Conservation (phyloP, 2,888 invertebrate genomes). For the Pterostichus madidus region DNA sequence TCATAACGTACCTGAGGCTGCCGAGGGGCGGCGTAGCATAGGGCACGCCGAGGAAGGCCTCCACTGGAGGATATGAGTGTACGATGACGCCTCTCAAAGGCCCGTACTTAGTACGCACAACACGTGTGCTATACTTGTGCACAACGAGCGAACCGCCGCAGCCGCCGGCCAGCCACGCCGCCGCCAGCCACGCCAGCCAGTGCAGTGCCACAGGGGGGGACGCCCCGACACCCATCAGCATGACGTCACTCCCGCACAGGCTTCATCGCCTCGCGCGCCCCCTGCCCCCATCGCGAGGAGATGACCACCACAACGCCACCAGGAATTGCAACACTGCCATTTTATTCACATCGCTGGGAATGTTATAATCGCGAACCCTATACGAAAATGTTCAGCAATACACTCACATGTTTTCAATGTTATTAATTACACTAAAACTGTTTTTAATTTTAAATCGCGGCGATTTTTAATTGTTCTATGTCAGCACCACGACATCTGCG, state of each 20-base stretch:
- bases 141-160: slow-evolving; percentile 78
- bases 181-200: slow-evolving; percentile 79
- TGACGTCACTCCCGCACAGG: slow-evolving; percentile 74
- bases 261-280: slow-evolving; percentile 44
- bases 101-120: slow-evolving; percentile 94
- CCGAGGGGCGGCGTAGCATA: slow-evolving; percentile 96
- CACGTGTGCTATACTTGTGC: slow-evolving; percentile 89
- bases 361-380: no score
- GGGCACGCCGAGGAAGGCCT: slow-evolving; percentile 95
- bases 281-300: slow-evolving; percentile 4
- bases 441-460: no score
- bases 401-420: no score
- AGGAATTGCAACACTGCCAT: neutral
- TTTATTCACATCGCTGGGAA: neutral
- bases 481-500: no score
- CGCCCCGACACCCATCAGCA: slow-evolving; percentile 74
- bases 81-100: slow-evolving; percentile 91
- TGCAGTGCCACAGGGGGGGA: slow-evolving; percentile 79
- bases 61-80: slow-evolving; percentile 89
- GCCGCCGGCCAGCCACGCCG: slow-evolving; percentile 68
- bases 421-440: no score
- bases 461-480: no score
- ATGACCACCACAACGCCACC: slow-evolving; percentile 4
- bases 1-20: slow-evolving; percentile 85
- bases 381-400: no score